Conservation (phyloP, 1,140 invertebrate species). For the Pogonognathellus flavescens region DNA sequence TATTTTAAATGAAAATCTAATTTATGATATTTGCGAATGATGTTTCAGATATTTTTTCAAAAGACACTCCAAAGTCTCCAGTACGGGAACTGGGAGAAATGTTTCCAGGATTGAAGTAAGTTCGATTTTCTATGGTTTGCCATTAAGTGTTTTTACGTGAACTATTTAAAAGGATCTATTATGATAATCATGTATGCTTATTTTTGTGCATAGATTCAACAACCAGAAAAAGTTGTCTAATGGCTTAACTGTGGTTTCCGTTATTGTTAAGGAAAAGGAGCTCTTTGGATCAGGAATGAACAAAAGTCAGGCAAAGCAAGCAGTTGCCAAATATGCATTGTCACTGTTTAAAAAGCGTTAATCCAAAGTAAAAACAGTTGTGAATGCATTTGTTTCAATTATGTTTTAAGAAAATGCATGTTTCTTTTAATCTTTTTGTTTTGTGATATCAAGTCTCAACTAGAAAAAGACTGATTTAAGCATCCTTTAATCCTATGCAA, state of each 20-base stretch:
- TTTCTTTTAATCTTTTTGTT: too few relatives aligned
- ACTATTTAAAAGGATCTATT: too few relatives aligned
- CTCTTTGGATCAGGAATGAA: constrained; percentile 73
- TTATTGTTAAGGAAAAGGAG: constrained; percentile 69
- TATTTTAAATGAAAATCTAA: neutral
- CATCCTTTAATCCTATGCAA: too few relatives aligned
- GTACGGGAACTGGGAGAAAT: constrained; percentile 55
- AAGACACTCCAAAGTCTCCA: constrained; percentile 57
- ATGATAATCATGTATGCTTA: constrained; percentile 72
- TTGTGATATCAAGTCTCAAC: too few relatives aligned
- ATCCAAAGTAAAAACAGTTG: too few relatives aligned
- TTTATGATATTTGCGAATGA: neutral
- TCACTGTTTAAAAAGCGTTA: too few relatives aligned
- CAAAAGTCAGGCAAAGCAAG: constrained; percentile 74
- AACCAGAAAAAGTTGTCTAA: neutral
- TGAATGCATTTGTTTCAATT: too few relatives aligned
- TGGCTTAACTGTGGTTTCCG: neutral
- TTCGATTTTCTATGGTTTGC: too few relatives aligned
- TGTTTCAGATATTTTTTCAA: constrained; percentile 57
- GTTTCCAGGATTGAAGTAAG: constrained; percentile 6
- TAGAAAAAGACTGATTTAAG: too few relatives aligned
- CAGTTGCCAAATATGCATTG: constrained; percentile 80
- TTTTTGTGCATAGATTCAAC: neutral
- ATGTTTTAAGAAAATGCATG: too few relatives aligned
- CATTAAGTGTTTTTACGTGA: too few relatives aligned